Base-by-base conservation (phyloP, 2,888 invertebrate species). In the Lycocerus yunnanus region DNA sequence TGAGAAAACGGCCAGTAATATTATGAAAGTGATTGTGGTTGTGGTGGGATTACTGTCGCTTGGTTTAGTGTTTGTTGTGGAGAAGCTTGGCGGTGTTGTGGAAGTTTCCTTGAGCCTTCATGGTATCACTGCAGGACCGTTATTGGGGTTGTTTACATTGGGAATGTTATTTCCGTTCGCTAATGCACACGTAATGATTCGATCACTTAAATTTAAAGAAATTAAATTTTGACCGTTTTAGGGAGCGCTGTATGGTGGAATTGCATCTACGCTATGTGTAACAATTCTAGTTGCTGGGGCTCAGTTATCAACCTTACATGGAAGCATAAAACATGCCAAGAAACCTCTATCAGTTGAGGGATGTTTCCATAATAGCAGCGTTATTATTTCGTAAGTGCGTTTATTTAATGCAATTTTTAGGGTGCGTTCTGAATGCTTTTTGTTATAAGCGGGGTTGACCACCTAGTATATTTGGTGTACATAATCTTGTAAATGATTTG, bases 21-120 rank as follows among this genome's bases (percentile, higher is more conserved):
- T 91, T 63, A 90, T 92, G 89, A 91, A 91, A 86, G 86, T 89
- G 78, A 78, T 87, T 20, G 86, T 87, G 0, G 79, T 87, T 6
- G 61, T 83, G 0, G 74, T 82, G 10, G 97, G 97, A 1, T 84
- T 92, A 1, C 82, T 94, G n/a, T 94, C 94, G 15, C 94, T 97
- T 79, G 92, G 88, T 0, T 87, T 97, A 14, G 89, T 92, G 2
- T 91, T 91, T 86, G 84, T 89, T 14, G 88, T 91, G 1, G 89
- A 92, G 68, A 89, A 90, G 74, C 84, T 94, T 66, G 93, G 93
- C 66, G 90, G 91, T 11, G 87, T 94, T 27, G 88, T 94, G 74
- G 91, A 93, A 82, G 90, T 93, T 2, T 89, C 90, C 0, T 87
- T 90, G 27, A 90, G 91, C 61, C 89, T 92, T 10, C 90, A 90